Evolutionary conservation across 2,888 invertebrate genomes (phyloP), one percentile per base, ranked within the genome.

Genomic region (Plebejus argus): DNA sequence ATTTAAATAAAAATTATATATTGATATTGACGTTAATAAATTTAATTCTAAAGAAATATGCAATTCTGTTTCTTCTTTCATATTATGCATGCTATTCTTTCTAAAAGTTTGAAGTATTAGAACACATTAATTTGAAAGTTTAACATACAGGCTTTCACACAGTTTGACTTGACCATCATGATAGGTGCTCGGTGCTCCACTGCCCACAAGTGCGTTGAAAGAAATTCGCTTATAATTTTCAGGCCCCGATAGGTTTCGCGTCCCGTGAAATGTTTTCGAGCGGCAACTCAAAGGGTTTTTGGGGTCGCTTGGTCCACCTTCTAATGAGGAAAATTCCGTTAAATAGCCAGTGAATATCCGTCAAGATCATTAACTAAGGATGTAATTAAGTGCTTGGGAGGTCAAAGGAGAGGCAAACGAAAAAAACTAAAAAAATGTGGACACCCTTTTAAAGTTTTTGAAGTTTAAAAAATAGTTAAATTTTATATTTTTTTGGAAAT

Each of bases 261-360:
- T 89, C 89, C 90, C 86, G 85, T 85, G 86, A 90, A 91, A 91
- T 87, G 90, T 89, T 90, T 82, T 90, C 88, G 87, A 90, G 90
- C 91, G 93, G 93, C 91, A 93, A 90, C 89, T 91, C 93, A 93
- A 93, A 93, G 92, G 91, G 85, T 87, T 89, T 91, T 90, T 88
- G 86, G 88, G 88, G 85, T 85, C 88, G 87, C 88, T 90, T 89
- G 88, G 87, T 90, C 87, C 83, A 85, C 85, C 49, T 84, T 86
- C 86, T 88, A 87, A 87, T 86, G 87, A 85, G 87, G 87, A 86
- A 88, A 88, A 90, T 89, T 86, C 88, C 84, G 85, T 86, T 85
- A 86, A 86, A 86, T 86, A 85, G 85, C 88, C 88, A 86, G 81
- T 83, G 81, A 81, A 79, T 80, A 82, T 80, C 82, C 79, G 79